Conservation (phyloP, 2,113 vertebrate species). For the Lycaon pictus region DNA sequence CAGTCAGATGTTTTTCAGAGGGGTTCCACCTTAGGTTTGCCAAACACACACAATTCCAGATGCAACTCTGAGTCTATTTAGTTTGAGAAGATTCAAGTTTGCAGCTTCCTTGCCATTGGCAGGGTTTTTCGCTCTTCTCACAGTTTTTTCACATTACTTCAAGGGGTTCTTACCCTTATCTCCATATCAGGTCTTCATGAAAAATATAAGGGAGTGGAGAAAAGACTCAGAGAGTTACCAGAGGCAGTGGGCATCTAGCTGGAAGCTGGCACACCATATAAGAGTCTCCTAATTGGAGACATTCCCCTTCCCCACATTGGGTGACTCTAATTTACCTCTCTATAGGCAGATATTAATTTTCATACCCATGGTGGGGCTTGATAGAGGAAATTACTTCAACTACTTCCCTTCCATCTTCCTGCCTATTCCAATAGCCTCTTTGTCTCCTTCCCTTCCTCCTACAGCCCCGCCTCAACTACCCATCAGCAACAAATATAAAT, state of each 20-base stretch:
- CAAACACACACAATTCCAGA: not conserved
- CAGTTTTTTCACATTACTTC: not conserved
- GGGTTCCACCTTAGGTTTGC: not conserved
- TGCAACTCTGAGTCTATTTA: not conserved
- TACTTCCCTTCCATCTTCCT: constrained; percentile 2
- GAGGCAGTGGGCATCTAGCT: not conserved
- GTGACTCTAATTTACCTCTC: not conserved
- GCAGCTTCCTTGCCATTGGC: not conserved
- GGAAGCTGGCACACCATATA: not conserved
- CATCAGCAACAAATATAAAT: not conserved
- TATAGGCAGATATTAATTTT: not conserved
- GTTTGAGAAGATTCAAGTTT: not conserved
- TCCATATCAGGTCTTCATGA: not conserved
- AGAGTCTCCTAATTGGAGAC: not conserved
- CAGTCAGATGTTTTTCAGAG: constrained; percentile 46
- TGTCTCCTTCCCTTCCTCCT: not conserved
- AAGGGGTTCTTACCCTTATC: not conserved
- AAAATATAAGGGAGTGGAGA: not conserved
- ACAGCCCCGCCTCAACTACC: not conserved
- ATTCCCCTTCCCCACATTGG: not conserved
- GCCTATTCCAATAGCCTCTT: not conserved
- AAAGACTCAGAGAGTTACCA: not conserved
- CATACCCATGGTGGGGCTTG: not conserved
- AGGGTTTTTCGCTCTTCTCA: not conserved
- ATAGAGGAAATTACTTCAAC: not conserved